A percentile compares a stretch with the other conserved stretches of the same genome.
These are phyloP conservation scores for Drosophila algonquin DNA, from an alignment of 2,888 invertebrate species.

Conservation along the genomic window DNA sequence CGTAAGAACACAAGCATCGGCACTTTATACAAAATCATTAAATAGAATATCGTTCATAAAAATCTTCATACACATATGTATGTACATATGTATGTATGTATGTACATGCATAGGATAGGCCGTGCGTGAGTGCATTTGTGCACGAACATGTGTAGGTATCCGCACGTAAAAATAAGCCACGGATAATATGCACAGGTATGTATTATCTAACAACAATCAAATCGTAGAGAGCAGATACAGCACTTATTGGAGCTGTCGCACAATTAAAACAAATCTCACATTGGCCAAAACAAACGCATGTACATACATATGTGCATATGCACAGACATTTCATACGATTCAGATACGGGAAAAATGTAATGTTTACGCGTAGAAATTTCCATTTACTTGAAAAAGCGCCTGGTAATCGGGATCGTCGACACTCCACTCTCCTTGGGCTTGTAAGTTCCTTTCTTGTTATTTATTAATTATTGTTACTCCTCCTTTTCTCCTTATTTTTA, in stretches of 20 bases:
- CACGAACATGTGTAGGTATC: background rate
- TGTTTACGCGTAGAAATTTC: constrained; percentile 38
- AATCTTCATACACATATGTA: constrained; percentile 29
- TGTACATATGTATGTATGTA: constrained; percentile 10
- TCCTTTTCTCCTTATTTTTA: constrained; percentile 48
- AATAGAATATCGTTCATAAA: constrained; percentile 28
- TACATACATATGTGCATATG: constrained; percentile 14
- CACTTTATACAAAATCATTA: constrained; percentile 18
- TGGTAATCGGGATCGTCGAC: constrained; percentile 48
- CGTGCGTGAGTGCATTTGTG: background rate
- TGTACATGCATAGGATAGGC: constrained; percentile 1
- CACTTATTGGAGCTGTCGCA: constrained; percentile 14
- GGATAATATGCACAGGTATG: constrained; percentile 14
- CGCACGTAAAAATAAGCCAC: background rate
- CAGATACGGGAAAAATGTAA: constrained; percentile 32
- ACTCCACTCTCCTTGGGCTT: constrained; percentile 44
- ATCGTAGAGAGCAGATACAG: constrained; percentile 18
- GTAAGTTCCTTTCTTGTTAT: constrained; percentile 45
- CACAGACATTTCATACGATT: constrained; percentile 23
- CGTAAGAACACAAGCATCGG: constrained; percentile 39
- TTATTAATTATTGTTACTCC: constrained; percentile 39
- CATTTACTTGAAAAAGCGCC: constrained; percentile 63
- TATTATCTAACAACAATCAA: constrained; percentile 41
- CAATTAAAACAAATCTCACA: constrained; percentile 18
- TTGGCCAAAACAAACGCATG: constrained; percentile 2